Conservation (phyloP, 2,113 vertebrate species). For the Pica pica region DNA sequence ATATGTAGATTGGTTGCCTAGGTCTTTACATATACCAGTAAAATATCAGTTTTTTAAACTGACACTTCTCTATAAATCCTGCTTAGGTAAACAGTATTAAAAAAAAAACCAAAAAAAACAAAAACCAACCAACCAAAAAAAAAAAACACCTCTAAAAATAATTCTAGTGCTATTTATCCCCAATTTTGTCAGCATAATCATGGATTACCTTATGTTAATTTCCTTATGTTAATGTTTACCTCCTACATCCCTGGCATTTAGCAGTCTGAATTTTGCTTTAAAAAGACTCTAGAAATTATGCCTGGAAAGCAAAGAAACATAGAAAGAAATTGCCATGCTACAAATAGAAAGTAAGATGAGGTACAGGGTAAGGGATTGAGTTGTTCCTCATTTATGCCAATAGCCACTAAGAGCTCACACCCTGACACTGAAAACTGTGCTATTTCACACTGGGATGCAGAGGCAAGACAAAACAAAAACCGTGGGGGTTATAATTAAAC, state of each 20-base stretch:
- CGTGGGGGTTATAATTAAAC: background rate
- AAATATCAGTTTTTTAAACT: background rate
- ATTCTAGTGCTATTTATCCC: background rate
- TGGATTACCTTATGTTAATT: background rate
- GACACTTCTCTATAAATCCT: background rate
- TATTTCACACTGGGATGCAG: background rate
- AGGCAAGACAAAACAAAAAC: background rate
- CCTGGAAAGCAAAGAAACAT: background rate
- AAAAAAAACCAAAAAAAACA: rapidly evolving
- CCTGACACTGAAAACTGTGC: background rate
- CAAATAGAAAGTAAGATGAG: background rate
- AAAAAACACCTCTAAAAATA: background rate
- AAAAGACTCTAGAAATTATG: background rate
- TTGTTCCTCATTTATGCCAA: background rate
- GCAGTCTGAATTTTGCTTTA: background rate
- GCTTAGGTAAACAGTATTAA: background rate
- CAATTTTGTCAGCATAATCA: background rate
- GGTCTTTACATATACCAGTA: background rate
- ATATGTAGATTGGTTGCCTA: background rate
- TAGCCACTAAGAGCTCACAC: background rate
- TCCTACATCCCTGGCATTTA: background rate
- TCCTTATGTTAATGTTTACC: background rate
- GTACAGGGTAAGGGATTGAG: background rate
- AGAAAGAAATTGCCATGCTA: background rate
- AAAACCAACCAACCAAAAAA: background rate